phyloP scores from a whole-genome alignment of 2,888 invertebrate species.

The Drosophila rellima region DNA sequence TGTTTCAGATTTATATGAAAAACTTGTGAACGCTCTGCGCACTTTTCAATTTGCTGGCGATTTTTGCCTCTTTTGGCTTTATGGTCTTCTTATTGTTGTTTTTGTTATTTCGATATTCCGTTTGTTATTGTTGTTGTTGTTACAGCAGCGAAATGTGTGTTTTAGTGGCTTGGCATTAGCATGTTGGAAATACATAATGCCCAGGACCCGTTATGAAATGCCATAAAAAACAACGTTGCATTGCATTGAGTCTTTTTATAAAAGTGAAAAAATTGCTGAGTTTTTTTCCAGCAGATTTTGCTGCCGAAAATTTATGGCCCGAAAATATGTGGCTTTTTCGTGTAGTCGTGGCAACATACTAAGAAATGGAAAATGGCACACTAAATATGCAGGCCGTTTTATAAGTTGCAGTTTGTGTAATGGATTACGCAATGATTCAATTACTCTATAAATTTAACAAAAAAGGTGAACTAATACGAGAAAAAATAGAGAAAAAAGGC shows the following conservation, averaged over 20 bases:
- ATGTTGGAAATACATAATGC: slow-evolving; percentile 67
- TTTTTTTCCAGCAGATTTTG: slow-evolving; percentile 43
- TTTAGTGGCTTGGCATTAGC: slow-evolving; percentile 78
- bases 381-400: slow-evolving; percentile 14
- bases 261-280: slow-evolving; percentile 11
- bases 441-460: not conserved
- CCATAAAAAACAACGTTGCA: slow-evolving; percentile 54
- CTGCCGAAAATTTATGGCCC: slow-evolving; percentile 62
- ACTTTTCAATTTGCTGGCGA: slow-evolving; percentile 71
- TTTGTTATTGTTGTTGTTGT: slow-evolving; percentile 8
- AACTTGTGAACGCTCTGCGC: slow-evolving; percentile 62
- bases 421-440: slow-evolving; percentile 15
- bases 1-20: slow-evolving; percentile 77
- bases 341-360: slow-evolving; percentile 21
- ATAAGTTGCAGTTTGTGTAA: slow-evolving; percentile 21
- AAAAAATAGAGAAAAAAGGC: not conserved
- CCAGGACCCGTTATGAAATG: slow-evolving; percentile 41
- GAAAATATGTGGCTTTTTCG: slow-evolving; percentile 63
- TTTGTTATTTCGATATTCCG: slow-evolving; percentile 22
- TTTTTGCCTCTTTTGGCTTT: slow-evolving; percentile 52
- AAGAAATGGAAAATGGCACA: slow-evolving; percentile 30
- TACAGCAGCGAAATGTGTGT: slow-evolving; percentile 66
- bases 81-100: slow-evolving; percentile 23
- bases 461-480: too few species aligned
- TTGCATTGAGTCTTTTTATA: slow-evolving; percentile 42